Evolutionary conservation across 2,113 vertebrate genomes (phyloP).

Genomic region (Podilymbus podiceps): DNA sequence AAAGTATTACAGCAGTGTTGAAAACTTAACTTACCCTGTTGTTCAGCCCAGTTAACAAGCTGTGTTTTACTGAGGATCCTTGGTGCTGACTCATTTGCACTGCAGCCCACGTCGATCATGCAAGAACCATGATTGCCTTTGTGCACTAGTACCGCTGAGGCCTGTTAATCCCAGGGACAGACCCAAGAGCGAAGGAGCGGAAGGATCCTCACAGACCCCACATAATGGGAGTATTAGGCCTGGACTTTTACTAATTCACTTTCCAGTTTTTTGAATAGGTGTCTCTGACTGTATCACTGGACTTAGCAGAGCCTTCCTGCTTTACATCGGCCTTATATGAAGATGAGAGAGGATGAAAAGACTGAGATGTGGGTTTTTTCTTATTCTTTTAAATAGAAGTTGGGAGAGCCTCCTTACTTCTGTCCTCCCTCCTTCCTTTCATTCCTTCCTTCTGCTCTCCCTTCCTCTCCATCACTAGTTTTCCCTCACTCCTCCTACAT

Average conservation of each 20-base stretch:
- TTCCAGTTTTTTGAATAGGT: neutral
- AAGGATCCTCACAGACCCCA: neutral
- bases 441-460: neutral
- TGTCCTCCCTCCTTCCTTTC: neutral
- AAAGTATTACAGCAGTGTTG: conserved; percentile 33
- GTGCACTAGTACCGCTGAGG: neutral
- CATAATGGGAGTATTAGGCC: neutral
- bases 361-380: neutral
- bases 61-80: neutral
- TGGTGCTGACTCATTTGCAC: neutral
- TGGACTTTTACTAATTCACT: neutral
- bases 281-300: neutral
- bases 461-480: neutral
- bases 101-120: neutral
- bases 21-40: conserved; percentile 32
- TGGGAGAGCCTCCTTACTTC: neutral
- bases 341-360: neutral
- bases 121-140: neutral
- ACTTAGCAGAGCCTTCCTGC: neutral
- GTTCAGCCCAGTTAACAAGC: conserved; percentile 37
- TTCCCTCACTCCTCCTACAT: neutral
- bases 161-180: neutral
- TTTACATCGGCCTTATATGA: neutral
- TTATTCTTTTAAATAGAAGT: neutral
- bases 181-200: neutral